phyloP scores from a whole-genome alignment of 2,888 invertebrate genomes.

The Omphaloscelis lunosa region DNA sequence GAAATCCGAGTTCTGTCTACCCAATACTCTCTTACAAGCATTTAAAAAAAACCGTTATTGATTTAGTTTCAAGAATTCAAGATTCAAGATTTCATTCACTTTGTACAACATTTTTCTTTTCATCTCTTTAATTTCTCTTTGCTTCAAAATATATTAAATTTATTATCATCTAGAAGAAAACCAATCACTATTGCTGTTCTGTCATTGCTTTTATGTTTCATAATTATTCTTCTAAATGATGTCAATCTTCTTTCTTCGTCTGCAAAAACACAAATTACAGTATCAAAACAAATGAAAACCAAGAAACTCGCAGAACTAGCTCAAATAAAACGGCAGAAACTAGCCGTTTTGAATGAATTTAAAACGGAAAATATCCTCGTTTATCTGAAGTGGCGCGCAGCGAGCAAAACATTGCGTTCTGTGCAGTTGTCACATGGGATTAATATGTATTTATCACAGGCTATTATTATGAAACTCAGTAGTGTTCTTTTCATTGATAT shows the following conservation, averaged over 20 bases:
- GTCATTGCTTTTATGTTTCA: too few relatives aligned
- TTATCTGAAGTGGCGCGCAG: conserved; percentile 53
- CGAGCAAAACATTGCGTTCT: conserved; percentile 46
- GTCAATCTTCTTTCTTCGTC: not conserved
- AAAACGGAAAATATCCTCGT: conserved; percentile 49
- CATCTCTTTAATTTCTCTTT: not conserved
- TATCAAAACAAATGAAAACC: conserved; percentile 27
- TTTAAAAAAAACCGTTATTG: too few relatives aligned
- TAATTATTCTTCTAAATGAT: not conserved
- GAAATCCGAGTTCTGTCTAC: not conserved
- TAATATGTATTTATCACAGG: conserved; percentile 62
- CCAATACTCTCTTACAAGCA: too few relatives aligned
- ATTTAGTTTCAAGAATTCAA: too few relatives aligned
- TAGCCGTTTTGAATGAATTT: conserved; percentile 54
- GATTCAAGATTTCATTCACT: too few relatives aligned
- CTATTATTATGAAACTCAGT: conserved; percentile 47
- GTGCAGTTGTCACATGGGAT: conserved; percentile 60
- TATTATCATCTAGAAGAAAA: not conserved
- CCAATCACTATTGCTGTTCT: not conserved
- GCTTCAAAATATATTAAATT: not conserved
- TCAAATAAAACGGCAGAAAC: conserved; percentile 49
- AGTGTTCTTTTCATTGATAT: conserved; percentile 39
- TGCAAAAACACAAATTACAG: not conserved
- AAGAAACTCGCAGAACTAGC: conserved; percentile 6
- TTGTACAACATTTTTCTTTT: too few relatives aligned